phyloP scores from a whole-genome alignment of 1,140 invertebrate species.

The Cylas formicarius region DNA sequence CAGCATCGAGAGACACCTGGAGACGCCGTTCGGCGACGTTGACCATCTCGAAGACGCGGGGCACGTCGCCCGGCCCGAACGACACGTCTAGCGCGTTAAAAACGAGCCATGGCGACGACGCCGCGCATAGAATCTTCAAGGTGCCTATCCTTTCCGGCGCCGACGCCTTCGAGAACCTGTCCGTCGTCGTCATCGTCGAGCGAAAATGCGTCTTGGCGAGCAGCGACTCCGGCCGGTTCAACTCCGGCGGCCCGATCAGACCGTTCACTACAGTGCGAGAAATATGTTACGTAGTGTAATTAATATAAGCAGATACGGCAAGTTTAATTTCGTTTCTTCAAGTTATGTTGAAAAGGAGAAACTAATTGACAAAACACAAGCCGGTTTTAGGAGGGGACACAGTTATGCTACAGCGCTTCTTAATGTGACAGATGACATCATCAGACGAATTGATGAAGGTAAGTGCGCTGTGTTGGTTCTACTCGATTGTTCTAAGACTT shows the following conservation, averaged over 20 bases:
- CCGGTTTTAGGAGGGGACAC: too few relatives aligned
- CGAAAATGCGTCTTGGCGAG: neutral
- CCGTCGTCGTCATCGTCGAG: neutral
- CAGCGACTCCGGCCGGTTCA: conserved; percentile 10
- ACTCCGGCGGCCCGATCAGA: conserved; percentile 14
- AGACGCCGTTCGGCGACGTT: conserved; percentile 8
- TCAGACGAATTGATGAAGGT: too few relatives aligned
- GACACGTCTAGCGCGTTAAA: conserved; percentile 11
- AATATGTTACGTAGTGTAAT: too few relatives aligned
- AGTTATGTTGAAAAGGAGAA: too few relatives aligned
- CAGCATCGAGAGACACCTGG: neutral
- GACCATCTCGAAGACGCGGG: conserved; percentile 4
- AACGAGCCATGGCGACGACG: conserved; percentile 7
- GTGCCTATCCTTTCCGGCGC: conserved; percentile 2
- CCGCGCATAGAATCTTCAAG: conserved; percentile 16
- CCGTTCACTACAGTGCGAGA: too few relatives aligned
- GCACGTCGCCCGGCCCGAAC: neutral
- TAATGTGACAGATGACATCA: too few relatives aligned
- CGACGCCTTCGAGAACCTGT: neutral
- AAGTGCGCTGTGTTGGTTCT: too few relatives aligned
- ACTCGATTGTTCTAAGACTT: too few relatives aligned
- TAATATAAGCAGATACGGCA: too few relatives aligned
- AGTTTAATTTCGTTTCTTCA: too few relatives aligned
- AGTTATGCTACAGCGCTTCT: too few relatives aligned
- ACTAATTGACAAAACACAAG: too few relatives aligned